A percentile compares a stretch with the other conserved stretches of the same genome.
These are phyloP conservation scores for Drosophila kambysellisi DNA, from an alignment of 2,888 invertebrate species.

Conservation along the genomic window DNA sequence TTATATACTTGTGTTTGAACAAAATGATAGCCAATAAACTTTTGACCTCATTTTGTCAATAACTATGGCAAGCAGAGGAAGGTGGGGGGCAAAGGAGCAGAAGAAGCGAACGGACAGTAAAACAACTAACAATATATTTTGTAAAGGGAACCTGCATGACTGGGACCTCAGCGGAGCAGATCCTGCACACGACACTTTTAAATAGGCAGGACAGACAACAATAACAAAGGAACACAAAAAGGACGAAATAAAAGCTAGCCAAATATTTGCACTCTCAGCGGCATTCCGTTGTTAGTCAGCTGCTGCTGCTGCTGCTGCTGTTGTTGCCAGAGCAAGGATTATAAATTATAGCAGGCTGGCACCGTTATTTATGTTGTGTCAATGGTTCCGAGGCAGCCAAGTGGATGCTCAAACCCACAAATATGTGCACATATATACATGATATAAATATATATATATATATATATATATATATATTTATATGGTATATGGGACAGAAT, in stretches of 20 bases:
- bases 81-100: constrained; percentile 22
- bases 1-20: constrained; percentile 29
- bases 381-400: constrained; percentile 57
- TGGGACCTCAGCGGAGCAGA: constrained; percentile 9
- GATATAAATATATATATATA: not conserved
- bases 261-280: constrained; percentile 63
- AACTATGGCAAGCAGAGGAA: not conserved
- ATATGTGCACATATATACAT: not conserved
- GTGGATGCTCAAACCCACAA: constrained; percentile 24
- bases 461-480: not conserved
- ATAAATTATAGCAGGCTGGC: constrained; percentile 75
- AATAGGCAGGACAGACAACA: constrained; percentile 16
- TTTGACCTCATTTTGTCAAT: constrained; percentile 79
- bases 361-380: constrained; percentile 74
- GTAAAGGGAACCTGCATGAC: constrained; percentile 38
- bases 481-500: constrained; percentile 5
- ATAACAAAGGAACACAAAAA: not conserved
- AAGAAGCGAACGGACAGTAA: not conserved
- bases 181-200: constrained; percentile 50
- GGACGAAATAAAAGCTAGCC: constrained; percentile 24
- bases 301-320: constrained; percentile 32
- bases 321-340: constrained; percentile 66
- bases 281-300: constrained; percentile 38
- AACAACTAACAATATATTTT: constrained; percentile 62
- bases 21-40: constrained; percentile 75